phyloP scores from a whole-genome alignment of 2,888 invertebrate genomes.

The Spilarctia lutea region DNA sequence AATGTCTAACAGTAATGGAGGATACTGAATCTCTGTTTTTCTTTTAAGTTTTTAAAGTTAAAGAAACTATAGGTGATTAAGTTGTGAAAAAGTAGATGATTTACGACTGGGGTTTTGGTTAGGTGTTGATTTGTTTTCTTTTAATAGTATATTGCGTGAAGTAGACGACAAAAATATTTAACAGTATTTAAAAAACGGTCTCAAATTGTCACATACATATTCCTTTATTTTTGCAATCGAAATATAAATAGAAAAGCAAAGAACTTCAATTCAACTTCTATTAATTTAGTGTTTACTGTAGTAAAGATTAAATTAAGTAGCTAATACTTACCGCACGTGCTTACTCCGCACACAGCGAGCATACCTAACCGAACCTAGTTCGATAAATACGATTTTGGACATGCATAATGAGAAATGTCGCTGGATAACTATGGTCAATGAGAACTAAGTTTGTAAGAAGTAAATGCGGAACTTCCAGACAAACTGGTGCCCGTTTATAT shows the following conservation, averaged over 20 bases:
- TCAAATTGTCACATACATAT: background rate
- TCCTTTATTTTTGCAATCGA: background rate
- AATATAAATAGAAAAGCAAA: background rate
- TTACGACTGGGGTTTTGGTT: background rate
- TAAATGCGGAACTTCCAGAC: conserved; percentile 48
- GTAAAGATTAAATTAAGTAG: conserved; percentile 33
- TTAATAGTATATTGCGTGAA: too few species aligned
- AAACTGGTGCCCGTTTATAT: conserved; percentile 28
- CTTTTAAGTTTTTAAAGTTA: background rate
- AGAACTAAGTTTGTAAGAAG: conserved; percentile 31
- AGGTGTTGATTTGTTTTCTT: background rate
- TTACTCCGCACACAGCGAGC: conserved; percentile 28
- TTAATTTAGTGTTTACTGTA: conserved; percentile 36
- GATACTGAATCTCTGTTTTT: background rate
- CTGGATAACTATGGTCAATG: conserved; percentile 52
- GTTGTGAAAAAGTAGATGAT: background rate
- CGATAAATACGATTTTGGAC: conserved; percentile 56
- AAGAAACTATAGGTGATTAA: background rate
- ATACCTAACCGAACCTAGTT: conserved; percentile 42
- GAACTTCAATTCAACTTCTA: conserved; percentile 13
- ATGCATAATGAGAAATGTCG: conserved; percentile 52
- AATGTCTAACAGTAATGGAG: background rate
- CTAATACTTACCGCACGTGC: conserved; percentile 47
- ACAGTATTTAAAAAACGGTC: too few species aligned
- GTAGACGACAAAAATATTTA: too few species aligned